These are phyloP conservation scores for Antheraea yamamai DNA, from an alignment of 2,888 invertebrate genomes.

Conservation along the genomic window DNA sequence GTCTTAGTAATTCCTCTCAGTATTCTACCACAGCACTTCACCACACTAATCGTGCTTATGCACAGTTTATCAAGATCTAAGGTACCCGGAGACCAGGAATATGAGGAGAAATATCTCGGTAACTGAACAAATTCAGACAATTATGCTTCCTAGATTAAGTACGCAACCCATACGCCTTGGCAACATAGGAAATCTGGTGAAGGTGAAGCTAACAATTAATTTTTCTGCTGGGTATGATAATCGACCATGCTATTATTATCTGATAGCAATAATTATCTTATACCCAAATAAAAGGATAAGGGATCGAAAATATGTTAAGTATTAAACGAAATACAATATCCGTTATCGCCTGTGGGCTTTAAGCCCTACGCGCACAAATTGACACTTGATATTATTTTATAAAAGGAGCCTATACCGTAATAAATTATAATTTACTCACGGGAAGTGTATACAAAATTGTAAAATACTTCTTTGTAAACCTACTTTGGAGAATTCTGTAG, in stretches of 20 bases:
- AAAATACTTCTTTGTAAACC: neutral
- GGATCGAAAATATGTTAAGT: neutral
- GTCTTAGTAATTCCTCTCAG: too few relatives aligned
- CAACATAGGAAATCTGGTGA: too few relatives aligned
- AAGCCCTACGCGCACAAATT: neutral
- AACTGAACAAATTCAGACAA: too few relatives aligned
- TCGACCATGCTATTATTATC: neutral
- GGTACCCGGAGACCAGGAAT: too few relatives aligned
- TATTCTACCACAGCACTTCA: too few relatives aligned
- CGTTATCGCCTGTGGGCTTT: conserved; percentile 4
- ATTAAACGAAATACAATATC: conserved; percentile 3
- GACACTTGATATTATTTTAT: conserved; percentile 11
- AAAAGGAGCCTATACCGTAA: neutral
- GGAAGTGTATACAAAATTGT: neutral
- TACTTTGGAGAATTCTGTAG: neutral
- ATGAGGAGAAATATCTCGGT: too few relatives aligned
- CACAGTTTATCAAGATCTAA: too few relatives aligned
- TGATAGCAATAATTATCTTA: neutral
- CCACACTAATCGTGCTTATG: too few relatives aligned
- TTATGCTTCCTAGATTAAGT: too few relatives aligned
- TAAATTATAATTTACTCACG: conserved; percentile 3
- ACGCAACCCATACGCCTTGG: too few relatives aligned
- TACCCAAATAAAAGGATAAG: neutral
- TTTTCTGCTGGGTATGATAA: too few relatives aligned
- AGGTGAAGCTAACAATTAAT: too few relatives aligned